These are phyloP conservation scores for Tiliacea citrago DNA, from an alignment of 2,888 invertebrate genomes.

Conservation along the genomic window DNA sequence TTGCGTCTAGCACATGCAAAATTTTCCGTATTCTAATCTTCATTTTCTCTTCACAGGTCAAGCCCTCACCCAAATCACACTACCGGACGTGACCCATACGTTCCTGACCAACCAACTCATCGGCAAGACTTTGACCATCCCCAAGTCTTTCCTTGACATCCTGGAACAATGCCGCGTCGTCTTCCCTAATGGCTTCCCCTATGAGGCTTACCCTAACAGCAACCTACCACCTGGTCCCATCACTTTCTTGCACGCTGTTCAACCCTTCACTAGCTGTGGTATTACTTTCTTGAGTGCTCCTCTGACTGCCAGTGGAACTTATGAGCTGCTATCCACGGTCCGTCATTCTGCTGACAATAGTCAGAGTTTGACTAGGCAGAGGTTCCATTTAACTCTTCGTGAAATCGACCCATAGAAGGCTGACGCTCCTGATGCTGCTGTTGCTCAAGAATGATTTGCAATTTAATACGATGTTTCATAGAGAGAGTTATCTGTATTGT, in stretches of 20 bases:
- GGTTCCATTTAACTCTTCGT: conserved; percentile 47
- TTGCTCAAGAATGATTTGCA: background rate
- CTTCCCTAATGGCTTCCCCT: conserved; percentile 44
- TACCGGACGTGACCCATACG: conserved; percentile 30
- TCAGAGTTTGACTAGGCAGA: conserved; percentile 36
- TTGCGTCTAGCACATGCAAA: fast-evolving
- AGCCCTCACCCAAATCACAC: conserved; percentile 37
- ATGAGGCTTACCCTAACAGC: conserved; percentile 51
- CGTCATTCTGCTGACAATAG: conserved; percentile 39
- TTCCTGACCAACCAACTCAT: conserved; percentile 45
- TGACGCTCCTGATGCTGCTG: background rate
- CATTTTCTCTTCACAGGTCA: conserved; percentile 34
- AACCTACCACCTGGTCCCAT: conserved; percentile 44
- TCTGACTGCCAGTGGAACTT: conserved; percentile 45
- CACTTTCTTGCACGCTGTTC: conserved; percentile 21
- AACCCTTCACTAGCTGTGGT: conserved; percentile 50
- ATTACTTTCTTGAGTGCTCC: conserved; percentile 43
- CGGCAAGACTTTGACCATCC: conserved; percentile 37
- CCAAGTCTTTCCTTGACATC: conserved; percentile 51
- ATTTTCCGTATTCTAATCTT: background rate
- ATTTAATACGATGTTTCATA: background rate
- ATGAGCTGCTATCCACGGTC: conserved; percentile 50
- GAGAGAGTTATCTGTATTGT: background rate
- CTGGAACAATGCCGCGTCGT: conserved; percentile 40
- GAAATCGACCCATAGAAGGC: conserved; percentile 2